Conservation (phyloP, 2,888 invertebrate genomes). For the Chloroclysta siterata region DNA sequence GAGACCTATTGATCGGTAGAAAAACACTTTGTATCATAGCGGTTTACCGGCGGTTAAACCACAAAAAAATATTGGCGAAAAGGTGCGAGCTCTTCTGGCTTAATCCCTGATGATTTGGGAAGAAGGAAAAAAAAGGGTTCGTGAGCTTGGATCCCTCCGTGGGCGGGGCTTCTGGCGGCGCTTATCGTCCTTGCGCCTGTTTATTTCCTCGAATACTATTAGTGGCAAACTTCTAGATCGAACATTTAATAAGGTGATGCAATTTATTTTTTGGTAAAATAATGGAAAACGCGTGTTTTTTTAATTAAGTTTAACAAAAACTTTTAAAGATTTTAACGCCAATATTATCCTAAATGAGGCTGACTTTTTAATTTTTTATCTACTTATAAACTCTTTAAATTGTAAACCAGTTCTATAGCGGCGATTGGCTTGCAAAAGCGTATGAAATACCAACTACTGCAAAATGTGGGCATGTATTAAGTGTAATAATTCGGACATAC, state of each 20-base stretch:
- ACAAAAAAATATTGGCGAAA: conserved; percentile 76
- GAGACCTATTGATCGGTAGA: conserved; percentile 64
- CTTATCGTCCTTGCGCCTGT: conserved; percentile 69
- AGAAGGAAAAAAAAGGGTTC: conserved; percentile 80
- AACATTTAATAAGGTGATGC: conserved; percentile 44
- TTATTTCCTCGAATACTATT: conserved; percentile 53
- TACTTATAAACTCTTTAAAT: no score
- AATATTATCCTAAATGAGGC: no score
- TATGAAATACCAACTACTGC: no score
- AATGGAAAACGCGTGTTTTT: conserved; percentile 2
- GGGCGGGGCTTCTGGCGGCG: conserved; percentile 63
- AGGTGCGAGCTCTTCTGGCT: conserved; percentile 76
- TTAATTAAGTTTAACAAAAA: no score
- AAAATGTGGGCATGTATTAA: no score
- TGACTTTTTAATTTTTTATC: no score
- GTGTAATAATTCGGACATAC: no score
- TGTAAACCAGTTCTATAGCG: no score
- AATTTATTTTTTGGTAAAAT: conserved; percentile 21
- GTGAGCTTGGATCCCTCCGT: conserved; percentile 63
- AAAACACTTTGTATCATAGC: conserved; percentile 72
- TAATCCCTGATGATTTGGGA: conserved; percentile 82
- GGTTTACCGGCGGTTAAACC: conserved; percentile 70
- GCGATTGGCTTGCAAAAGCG: no score
- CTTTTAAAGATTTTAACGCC: no score
- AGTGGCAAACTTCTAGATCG: conserved; percentile 60